Evolutionary conservation across 2,113 vertebrate species (phyloP).

Genomic region (Cyanoramphus novaezelandiae): DNA sequence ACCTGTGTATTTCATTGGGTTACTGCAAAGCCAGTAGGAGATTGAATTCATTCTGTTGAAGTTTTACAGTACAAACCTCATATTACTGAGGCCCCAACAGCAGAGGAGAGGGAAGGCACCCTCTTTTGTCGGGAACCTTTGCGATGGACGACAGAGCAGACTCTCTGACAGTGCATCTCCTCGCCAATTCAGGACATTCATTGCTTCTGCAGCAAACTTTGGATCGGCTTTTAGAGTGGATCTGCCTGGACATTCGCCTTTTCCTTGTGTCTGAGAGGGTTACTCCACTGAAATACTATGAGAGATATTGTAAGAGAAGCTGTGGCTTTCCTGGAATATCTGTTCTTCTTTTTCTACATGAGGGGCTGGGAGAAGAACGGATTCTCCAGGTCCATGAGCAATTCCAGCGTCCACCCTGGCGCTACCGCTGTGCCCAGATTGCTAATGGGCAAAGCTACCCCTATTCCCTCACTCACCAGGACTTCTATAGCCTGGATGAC

Average conservation of each 20-base stretch:
- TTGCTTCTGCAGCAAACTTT: slow-evolving; percentile 84
- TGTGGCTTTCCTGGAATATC: slow-evolving; percentile 85
- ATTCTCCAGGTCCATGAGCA: slow-evolving; percentile 84
- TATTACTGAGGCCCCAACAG: not conserved
- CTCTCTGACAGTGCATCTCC: slow-evolving; percentile 82
- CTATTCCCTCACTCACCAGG: slow-evolving; percentile 73
- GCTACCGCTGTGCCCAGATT: slow-evolving; percentile 75
- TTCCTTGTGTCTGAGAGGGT: slow-evolving; percentile 89
- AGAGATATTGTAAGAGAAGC: slow-evolving; percentile 53
- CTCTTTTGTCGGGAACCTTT: slow-evolving; percentile 14
- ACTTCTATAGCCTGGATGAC: slow-evolving; percentile 86
- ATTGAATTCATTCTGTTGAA: not conserved
- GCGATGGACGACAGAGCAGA: slow-evolving; percentile 66
- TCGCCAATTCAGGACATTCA: slow-evolving; percentile 82
- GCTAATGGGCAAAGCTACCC: slow-evolving; percentile 16
- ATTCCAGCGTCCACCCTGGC: slow-evolving; percentile 88
- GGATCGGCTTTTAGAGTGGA: slow-evolving; percentile 81
- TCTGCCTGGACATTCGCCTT: slow-evolving; percentile 81
- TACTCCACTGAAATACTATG: slow-evolving; percentile 62
- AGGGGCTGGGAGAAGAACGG: slow-evolving; percentile 83
- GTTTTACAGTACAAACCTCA: not conserved
- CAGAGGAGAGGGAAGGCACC: not conserved
- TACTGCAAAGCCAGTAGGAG: not conserved
- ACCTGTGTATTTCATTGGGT: rapidly evolving
- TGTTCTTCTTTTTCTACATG: slow-evolving; percentile 87